These are phyloP conservation scores for Pogonocherus hispidulus DNA, from an alignment of 2,888 invertebrate species.

Conservation along the genomic window DNA sequence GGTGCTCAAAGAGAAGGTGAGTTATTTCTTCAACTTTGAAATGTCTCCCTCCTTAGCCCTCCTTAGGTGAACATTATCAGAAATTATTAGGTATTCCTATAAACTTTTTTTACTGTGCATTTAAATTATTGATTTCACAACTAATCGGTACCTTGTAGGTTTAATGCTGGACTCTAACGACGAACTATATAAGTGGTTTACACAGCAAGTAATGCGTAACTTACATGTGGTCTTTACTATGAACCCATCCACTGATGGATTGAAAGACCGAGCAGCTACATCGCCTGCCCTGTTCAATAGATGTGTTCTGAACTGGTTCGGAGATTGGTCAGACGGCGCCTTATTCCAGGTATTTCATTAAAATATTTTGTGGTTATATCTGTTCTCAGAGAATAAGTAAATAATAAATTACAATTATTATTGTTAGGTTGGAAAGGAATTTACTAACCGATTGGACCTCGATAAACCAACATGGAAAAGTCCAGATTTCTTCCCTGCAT, in stretches of 20 bases:
- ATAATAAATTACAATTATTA: neutral
- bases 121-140: slow-evolving; percentile 5
- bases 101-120: too few relatives aligned
- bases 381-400: too few relatives aligned
- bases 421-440: slow-evolving; percentile 88
- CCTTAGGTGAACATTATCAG: too few relatives aligned
- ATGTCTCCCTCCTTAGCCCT: too few relatives aligned
- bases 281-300: slow-evolving; percentile 99
- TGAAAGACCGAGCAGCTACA: slow-evolving; percentile 98
- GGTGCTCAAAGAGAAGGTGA: slow-evolving; percentile 93
- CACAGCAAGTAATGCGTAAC: slow-evolving; percentile 98
- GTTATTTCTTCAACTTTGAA: too few relatives aligned
- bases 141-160: slow-evolving; percentile 68
- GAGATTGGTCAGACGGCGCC: slow-evolving; percentile 98
- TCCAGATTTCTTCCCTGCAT: slow-evolving; percentile 92
- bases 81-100: too few relatives aligned
- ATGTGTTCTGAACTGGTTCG: slow-evolving; percentile 99
- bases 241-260: slow-evolving; percentile 99
- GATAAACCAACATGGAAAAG: slow-evolving; percentile 88
- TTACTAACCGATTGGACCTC: slow-evolving; percentile 95
- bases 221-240: slow-evolving; percentile 99
- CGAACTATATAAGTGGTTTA: slow-evolving; percentile 99
- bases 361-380: neutral
- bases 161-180: slow-evolving; percentile 98
- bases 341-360: slow-evolving; percentile 81